A percentile compares a stretch with the other conserved stretches of the same genome.
Conservation (phyloP, 2,797 vertebrate species). For the Balearica regulorum region DNA sequence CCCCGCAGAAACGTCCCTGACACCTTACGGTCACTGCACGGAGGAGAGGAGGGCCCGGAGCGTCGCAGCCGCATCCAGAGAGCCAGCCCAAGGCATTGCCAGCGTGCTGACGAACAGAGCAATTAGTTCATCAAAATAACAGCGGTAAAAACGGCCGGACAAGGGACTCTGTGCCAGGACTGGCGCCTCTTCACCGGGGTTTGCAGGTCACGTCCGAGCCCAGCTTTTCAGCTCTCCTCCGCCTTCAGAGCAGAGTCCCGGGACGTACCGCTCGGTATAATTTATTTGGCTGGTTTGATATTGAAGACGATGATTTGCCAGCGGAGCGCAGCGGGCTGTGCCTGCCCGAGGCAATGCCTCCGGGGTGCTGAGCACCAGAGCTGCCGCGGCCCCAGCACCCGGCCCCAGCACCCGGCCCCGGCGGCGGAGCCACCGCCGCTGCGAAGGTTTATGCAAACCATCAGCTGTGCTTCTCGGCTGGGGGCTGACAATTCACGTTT, state of each 20-base stretch:
- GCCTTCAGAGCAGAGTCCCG: neutral
- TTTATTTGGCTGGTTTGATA: neutral
- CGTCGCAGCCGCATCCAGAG: rapidly evolving
- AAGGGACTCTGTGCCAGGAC: neutral
- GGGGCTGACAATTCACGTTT: neutral
- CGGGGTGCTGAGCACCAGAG: neutral
- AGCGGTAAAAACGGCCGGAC: neutral
- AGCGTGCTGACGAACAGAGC: neutral
- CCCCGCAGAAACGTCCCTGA: rapidly evolving
- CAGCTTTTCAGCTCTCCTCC: rapidly evolving
- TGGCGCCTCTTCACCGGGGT: neutral
- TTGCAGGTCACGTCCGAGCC: rapidly evolving
- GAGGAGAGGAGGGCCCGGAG: rapidly evolving
- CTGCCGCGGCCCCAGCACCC: neutral
- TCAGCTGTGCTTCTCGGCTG: neutral
- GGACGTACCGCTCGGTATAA: rapidly evolving
- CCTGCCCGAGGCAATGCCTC: neutral
- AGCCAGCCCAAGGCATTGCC: neutral
- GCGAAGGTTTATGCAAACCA: neutral
- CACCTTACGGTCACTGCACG: rapidly evolving
- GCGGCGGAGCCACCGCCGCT: rapidly evolving
- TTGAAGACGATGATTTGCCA: rapidly evolving
- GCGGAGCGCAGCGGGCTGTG: rapidly evolving
- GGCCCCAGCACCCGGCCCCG: neutral
- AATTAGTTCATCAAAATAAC: neutral